Conservation (phyloP, 2,797 vertebrate genomes). For the Pangasius djambal region DNA sequence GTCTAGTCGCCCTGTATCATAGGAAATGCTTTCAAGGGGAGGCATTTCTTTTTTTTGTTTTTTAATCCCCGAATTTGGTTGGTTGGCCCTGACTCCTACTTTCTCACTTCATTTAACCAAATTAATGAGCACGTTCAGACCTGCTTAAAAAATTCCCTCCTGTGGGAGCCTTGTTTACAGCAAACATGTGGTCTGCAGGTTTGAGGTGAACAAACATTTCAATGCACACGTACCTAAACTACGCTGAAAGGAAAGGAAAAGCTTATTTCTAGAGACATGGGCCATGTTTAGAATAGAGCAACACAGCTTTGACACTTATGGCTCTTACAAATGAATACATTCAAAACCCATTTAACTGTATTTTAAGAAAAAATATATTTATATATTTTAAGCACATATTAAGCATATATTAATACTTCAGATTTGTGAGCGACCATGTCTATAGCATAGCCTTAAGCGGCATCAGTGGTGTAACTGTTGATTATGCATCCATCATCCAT, state of each 20-base stretch:
- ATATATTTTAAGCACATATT: not conserved
- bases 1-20: slow-evolving; percentile 51
- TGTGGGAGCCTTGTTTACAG: slow-evolving; percentile 42
- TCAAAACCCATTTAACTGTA: not conserved
- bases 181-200: slow-evolving; percentile 45
- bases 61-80: slow-evolving; percentile 56
- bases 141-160: slow-evolving; percentile 46
- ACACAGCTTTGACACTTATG: too few species aligned
- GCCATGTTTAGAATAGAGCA: not conserved
- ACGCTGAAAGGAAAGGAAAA: not conserved
- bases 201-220: slow-evolving; percentile 33
- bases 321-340: not conserved
- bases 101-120: slow-evolving; percentile 85
- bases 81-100: slow-evolving; percentile 71
- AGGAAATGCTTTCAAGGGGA: slow-evolving; percentile 72
- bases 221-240: not conserved
- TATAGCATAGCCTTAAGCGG: slow-evolving; percentile 9
- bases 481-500: slow-evolving; percentile 63
- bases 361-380: not conserved
- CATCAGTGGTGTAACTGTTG: slow-evolving; percentile 25
- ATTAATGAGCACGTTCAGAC: slow-evolving; percentile 78
- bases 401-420: not conserved
- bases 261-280: not conserved
- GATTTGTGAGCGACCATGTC: not conserved
- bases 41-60: slow-evolving; percentile 64